These are phyloP conservation scores for Dicycla oo DNA, from an alignment of 2,888 invertebrate genomes.

Conservation along the genomic window DNA sequence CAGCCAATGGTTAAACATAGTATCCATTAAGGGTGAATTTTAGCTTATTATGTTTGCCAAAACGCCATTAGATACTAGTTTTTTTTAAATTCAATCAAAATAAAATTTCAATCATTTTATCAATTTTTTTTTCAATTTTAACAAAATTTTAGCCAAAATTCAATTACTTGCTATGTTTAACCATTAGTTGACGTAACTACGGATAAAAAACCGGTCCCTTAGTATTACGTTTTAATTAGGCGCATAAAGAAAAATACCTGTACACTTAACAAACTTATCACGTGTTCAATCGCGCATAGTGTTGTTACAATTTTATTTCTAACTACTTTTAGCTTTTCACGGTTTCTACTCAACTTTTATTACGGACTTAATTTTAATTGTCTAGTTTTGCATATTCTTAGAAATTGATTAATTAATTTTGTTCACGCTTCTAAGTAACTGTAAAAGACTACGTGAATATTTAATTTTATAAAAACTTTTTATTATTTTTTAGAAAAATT, in stretches of 20 bases:
- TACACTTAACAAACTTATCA: background rate
- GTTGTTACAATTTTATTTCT: conserved; percentile 14
- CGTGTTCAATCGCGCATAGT: background rate
- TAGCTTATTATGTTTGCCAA: too few relatives aligned
- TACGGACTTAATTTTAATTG: conserved; percentile 12
- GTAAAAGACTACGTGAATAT: conserved; percentile 7
- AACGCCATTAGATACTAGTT: too few relatives aligned
- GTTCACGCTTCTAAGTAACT: background rate
- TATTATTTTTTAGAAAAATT: background rate
- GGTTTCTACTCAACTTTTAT: conserved; percentile 28
- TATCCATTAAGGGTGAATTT: too few relatives aligned
- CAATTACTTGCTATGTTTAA: too few relatives aligned
- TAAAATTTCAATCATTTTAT: too few relatives aligned
- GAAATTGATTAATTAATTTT: conserved; percentile 27
- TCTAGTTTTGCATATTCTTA: conserved; percentile 34
- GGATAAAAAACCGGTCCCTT: too few relatives aligned
- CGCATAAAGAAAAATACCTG: background rate
- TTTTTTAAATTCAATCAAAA: too few relatives aligned
- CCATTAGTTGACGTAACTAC: too few relatives aligned
- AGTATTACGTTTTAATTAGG: too few relatives aligned
- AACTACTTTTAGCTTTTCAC: conserved; percentile 8
- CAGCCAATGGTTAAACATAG: too few relatives aligned
- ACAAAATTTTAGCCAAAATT: too few relatives aligned
- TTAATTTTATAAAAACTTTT: background rate
- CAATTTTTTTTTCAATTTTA: too few relatives aligned